A percentile compares a stretch with the other conserved stretches of the same genome.
These are phyloP conservation scores for Eurosta solidaginis DNA, from an alignment of 1,140 invertebrate genomes.

Conservation along the genomic window DNA sequence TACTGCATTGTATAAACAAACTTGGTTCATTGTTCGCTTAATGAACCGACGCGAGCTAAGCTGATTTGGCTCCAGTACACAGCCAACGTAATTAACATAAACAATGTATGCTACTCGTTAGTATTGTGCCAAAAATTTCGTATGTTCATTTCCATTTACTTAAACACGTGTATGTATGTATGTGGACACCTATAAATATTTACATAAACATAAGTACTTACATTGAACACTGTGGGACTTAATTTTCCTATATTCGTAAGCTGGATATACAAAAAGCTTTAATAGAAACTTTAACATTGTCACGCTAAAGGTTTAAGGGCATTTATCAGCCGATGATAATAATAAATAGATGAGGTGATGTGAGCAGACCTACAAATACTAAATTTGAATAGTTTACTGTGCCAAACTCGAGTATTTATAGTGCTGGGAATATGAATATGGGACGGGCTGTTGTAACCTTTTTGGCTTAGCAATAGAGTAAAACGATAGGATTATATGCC, in stretches of 20 bases:
- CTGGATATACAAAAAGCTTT: too few relatives aligned
- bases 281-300: neutral
- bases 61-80: conserved; percentile 1
- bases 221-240: too few relatives aligned
- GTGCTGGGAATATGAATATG: too few relatives aligned
- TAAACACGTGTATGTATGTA: neutral
- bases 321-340: neutral
- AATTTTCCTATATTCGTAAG: too few relatives aligned
- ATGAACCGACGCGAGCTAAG: neutral
- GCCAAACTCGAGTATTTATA: too few relatives aligned
- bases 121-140: neutral
- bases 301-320: neutral
- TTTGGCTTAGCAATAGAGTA: too few relatives aligned
- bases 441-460: too few relatives aligned
- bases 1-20: neutral
- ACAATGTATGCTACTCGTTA: conserved; percentile 1
- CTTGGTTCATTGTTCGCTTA: neutral
- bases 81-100: neutral
- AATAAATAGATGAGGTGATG: neutral
- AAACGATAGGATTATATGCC: too few relatives aligned
- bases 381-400: too few relatives aligned
- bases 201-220: neutral
- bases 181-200: neutral
- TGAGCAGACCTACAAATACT: neutral
- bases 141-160: neutral